Percentiles rank a stretch among this genome's conserved stretches.
Conservation (phyloP, 1,140 invertebrate genomes). For the Dreissena polymorpha region DNA sequence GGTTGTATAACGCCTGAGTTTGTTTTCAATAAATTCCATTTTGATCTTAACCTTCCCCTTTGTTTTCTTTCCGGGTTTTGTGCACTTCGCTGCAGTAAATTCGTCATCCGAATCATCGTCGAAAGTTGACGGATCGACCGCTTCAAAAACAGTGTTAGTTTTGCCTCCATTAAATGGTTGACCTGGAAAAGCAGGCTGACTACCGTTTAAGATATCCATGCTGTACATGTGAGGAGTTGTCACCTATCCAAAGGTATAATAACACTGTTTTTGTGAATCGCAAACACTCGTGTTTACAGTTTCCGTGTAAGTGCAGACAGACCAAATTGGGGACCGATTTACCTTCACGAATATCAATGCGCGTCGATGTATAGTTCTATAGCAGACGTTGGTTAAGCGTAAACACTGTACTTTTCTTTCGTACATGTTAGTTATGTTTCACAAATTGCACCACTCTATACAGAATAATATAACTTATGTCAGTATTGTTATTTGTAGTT, state of each 20-base stretch:
- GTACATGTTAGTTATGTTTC: background rate
- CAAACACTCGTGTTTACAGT: conserved; percentile 28
- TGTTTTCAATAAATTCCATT: conserved; percentile 99
- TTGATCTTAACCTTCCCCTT: conserved; percentile 99
- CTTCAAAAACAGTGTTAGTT: conserved; percentile 70
- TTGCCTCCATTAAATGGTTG: conserved; percentile 48
- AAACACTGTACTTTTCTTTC: background rate
- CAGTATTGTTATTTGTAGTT: background rate
- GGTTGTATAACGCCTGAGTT: conserved; percentile 98
- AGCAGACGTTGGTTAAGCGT: background rate
- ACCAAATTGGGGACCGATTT: conserved; percentile 11
- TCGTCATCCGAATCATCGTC: conserved; percentile 75
- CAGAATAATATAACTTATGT: background rate
- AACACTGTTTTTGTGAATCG: conserved; percentile 27
- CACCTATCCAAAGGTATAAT: conserved; percentile 21
- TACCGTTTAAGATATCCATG: conserved; percentile 54
- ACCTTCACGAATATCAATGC: conserved; percentile 19
- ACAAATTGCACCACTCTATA: background rate
- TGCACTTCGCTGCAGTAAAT: conserved; percentile 46
- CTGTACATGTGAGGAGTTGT: conserved; percentile 36
- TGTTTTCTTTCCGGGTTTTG: conserved; percentile 93
- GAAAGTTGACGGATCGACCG: conserved; percentile 71
- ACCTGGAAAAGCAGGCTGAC: conserved; percentile 60
- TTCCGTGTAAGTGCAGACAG: conserved; percentile 36
- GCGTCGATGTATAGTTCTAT: conserved; percentile 10